Evolutionary conservation across 2,888 invertebrate species (phyloP).

Genomic region (Branchellion lobata): DNA sequence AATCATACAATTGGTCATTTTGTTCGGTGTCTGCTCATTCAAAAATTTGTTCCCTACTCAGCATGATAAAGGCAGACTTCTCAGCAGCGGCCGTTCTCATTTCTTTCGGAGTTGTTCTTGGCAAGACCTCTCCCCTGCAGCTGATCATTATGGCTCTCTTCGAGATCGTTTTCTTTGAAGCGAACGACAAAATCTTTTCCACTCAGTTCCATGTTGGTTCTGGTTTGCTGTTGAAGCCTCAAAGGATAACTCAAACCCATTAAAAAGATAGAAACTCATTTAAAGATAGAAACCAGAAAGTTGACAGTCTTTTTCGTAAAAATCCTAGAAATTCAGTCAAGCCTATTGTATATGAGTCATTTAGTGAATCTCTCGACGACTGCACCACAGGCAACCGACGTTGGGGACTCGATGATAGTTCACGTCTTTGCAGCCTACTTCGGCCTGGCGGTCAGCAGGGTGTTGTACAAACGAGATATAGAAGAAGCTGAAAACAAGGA

Average conservation of each 20-base stretch:
- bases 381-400: slow-evolving; percentile 75
- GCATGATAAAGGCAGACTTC: slow-evolving; percentile 61
- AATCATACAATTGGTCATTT: too few species aligned
- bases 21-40: too few species aligned
- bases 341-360: neutral
- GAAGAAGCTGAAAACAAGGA: slow-evolving; percentile 56
- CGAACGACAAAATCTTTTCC: slow-evolving; percentile 57
- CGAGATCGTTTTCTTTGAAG: slow-evolving; percentile 57
- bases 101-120: slow-evolving; percentile 62
- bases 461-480: slow-evolving; percentile 64
- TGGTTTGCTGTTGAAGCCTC: too few species aligned
- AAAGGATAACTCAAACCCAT: too few species aligned
- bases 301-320: too few species aligned
- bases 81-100: slow-evolving; percentile 60
- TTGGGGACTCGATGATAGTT: slow-evolving; percentile 92
- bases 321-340: too few species aligned
- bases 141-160: slow-evolving; percentile 60
- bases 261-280: too few species aligned
- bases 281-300: too few species aligned
- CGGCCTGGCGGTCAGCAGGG: slow-evolving; percentile 80
- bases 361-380: neutral
- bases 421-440: slow-evolving; percentile 97
- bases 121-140: slow-evolving; percentile 60
- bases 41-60: slow-evolving; percentile 46
- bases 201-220: too few species aligned